phyloP scores from a whole-genome alignment of 2,888 invertebrate species.

The Eupithecia insigniata region DNA sequence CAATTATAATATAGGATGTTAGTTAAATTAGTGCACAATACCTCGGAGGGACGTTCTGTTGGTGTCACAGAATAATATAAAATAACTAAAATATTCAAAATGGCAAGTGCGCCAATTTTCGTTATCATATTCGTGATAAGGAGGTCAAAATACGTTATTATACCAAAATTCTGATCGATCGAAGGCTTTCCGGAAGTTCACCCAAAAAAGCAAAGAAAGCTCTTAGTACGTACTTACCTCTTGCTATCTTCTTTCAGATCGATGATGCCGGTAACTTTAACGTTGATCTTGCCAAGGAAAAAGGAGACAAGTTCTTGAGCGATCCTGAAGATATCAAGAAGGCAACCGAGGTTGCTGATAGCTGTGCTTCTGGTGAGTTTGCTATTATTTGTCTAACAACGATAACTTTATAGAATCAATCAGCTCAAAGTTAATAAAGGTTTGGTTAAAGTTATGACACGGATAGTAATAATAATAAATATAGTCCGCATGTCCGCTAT shows the following conservation, averaged over 20 bases:
- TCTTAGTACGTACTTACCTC: background rate
- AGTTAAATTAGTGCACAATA: too few relatives aligned
- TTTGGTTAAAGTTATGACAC: background rate
- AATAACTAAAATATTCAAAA: too few relatives aligned
- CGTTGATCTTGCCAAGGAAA: constrained; percentile 9
- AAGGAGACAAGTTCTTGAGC: constrained; percentile 9
- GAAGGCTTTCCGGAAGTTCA: too few relatives aligned
- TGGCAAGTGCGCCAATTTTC: too few relatives aligned
- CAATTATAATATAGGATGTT: too few relatives aligned
- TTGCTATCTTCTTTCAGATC: constrained; percentile 36
- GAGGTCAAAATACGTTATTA: too few relatives aligned
- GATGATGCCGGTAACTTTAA: constrained; percentile 26
- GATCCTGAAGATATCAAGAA: constrained; percentile 17
- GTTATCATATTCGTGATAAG: too few relatives aligned
- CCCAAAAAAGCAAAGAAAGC: too few relatives aligned
- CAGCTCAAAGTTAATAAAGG: background rate
- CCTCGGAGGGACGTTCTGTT: too few relatives aligned
- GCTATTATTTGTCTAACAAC: background rate
- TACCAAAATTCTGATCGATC: too few relatives aligned
- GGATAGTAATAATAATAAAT: background rate
- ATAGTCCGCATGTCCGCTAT: too few relatives aligned
- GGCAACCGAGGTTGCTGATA: background rate
- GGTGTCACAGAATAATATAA: too few relatives aligned
- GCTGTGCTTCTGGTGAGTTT: constrained; percentile 20
- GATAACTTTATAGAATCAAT: background rate